phyloP scores from a whole-genome alignment of 2,888 invertebrate genomes.

The Ectemnius cavifrons region DNA sequence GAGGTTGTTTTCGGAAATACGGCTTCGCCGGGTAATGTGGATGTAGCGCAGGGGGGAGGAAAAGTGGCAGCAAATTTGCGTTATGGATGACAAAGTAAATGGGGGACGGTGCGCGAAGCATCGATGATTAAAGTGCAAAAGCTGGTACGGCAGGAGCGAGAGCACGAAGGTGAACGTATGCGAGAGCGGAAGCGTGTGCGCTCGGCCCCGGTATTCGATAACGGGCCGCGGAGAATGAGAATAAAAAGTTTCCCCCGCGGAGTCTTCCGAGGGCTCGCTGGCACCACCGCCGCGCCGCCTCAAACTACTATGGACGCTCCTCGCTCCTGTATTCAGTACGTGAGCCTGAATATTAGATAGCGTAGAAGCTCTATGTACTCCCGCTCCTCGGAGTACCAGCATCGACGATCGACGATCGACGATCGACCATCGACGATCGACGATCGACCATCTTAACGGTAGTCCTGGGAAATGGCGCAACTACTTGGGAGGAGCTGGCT shows the following conservation, averaged over 20 bases:
- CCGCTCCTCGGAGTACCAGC: not conserved
- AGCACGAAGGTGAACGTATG: too few relatives aligned
- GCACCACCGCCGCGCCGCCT: not conserved
- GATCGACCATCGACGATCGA: slow-evolving; percentile 3
- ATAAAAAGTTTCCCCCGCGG: slow-evolving; percentile 10
- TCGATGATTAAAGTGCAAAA: slow-evolving; percentile 61
- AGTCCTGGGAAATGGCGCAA: not conserved
- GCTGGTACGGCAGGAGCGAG: slow-evolving; percentile 42
- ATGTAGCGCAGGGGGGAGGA: slow-evolving; percentile 7
- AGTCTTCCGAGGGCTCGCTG: not conserved
- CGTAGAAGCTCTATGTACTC: not conserved
- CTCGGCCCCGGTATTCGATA: slow-evolving; percentile 46
- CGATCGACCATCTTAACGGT: not conserved
- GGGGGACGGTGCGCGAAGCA: slow-evolving; percentile 32
- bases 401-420: not conserved
- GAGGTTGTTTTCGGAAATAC: slow-evolving; percentile 25
- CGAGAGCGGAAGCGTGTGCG: too few relatives aligned
- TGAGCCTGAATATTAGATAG: slow-evolving; percentile 6
- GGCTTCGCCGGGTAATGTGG: slow-evolving; percentile 33
- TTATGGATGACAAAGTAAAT: slow-evolving; percentile 54
- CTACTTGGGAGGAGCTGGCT: not conserved
- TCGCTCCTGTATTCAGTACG: not conserved
- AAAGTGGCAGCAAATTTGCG: slow-evolving; percentile 47
- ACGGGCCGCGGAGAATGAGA: slow-evolving; percentile 42
- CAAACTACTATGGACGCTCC: not conserved